These are phyloP conservation scores for Idaea biselata DNA, from an alignment of 2,888 invertebrate genomes.

Conservation along the genomic window DNA sequence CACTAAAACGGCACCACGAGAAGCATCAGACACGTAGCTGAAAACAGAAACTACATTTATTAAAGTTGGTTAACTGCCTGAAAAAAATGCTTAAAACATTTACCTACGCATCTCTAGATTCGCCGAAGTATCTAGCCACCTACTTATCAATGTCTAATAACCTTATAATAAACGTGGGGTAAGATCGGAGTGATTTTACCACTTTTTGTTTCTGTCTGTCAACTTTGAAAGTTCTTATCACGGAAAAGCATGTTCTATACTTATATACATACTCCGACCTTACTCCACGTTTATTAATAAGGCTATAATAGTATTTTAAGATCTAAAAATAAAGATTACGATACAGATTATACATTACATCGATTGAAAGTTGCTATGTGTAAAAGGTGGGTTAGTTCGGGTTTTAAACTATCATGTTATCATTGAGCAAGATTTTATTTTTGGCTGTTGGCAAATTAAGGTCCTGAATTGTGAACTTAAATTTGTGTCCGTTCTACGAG, in stretches of 20 bases:
- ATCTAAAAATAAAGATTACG: neutral
- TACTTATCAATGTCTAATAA: too few relatives aligned
- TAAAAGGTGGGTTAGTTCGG: neutral
- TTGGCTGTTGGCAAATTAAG: neutral
- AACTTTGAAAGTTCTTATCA: too few relatives aligned
- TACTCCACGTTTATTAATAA: too few relatives aligned
- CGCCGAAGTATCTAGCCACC: too few relatives aligned
- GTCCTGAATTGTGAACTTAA: neutral
- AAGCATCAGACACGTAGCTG: constrained; percentile 85
- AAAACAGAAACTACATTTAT: constrained; percentile 13
- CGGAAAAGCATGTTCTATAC: too few relatives aligned
- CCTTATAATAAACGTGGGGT: too few relatives aligned
- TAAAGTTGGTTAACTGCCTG: neutral
- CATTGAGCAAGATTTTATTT: neutral
- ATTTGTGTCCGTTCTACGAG: too few relatives aligned
- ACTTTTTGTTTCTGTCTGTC: too few relatives aligned
- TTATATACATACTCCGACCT: too few relatives aligned
- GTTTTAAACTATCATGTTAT: neutral
- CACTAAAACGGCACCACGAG: constrained; percentile 84
- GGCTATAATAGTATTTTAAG: neutral
- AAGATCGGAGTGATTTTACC: too few relatives aligned
- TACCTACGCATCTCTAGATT: too few relatives aligned
- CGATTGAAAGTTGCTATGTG: neutral
- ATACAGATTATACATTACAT: neutral
- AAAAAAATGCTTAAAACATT: neutral